Conservation (phyloP, 2,888 invertebrate genomes). For the Lasioglossum pauxillum region DNA sequence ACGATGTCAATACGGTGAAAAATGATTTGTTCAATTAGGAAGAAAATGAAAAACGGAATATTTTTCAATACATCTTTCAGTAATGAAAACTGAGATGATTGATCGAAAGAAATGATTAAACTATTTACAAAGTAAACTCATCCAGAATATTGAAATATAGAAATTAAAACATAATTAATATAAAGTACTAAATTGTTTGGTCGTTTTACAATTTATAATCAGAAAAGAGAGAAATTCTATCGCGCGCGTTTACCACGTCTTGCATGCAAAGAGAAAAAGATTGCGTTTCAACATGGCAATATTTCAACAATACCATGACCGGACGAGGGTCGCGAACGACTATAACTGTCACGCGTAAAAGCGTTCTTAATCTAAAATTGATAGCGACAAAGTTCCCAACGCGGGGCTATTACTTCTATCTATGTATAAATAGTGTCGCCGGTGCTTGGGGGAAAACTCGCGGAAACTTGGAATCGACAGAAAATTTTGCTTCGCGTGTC, state of each 20-base stretch:
- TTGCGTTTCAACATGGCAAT: background rate
- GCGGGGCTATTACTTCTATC: conserved; percentile 1
- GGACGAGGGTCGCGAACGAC: background rate
- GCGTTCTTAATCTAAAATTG: conserved; percentile 18
- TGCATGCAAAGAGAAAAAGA: background rate
- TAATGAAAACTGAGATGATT: background rate
- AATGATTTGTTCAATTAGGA: too few species aligned
- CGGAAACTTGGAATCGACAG: conserved; percentile 28
- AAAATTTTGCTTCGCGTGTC: conserved; percentile 32
- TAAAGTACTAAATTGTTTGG: too few species aligned
- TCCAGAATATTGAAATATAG: too few species aligned
- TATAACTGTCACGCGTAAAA: background rate
- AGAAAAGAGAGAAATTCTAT: too few species aligned
- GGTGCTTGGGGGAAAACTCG: conserved; percentile 3
- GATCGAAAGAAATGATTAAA: background rate
- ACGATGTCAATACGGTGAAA: too few species aligned
- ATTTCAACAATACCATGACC: background rate
- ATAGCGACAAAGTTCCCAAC: background rate
- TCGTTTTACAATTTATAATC: too few species aligned
- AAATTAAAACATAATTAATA: too few species aligned
- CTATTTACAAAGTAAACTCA: background rate
- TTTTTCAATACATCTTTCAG: background rate
- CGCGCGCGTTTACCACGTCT: too few species aligned
- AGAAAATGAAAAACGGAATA: too few species aligned
- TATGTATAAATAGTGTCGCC: conserved; percentile 2